Evolutionary conservation across 2,113 vertebrate genomes (phyloP).

Genomic region (Scophthalmus maximus): DNA sequence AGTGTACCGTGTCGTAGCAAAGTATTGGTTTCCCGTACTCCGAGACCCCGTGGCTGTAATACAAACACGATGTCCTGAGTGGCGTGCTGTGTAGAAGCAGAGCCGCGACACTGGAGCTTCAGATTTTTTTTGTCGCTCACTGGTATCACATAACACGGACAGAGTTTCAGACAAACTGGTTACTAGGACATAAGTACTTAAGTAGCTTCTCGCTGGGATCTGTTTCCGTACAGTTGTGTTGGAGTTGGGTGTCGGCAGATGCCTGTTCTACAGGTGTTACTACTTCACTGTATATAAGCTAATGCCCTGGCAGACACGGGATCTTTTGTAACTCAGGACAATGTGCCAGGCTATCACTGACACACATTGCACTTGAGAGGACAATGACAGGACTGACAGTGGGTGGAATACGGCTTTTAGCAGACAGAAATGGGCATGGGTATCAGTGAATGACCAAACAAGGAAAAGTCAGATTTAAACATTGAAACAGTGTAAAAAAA

Average conservation of each 20-base stretch:
- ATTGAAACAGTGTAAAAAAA: not conserved
- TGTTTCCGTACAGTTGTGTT: conserved; percentile 31
- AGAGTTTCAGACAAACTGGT: conserved; percentile 62
- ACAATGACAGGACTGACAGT: conserved; percentile 23
- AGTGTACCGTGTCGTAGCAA: conserved; percentile 41
- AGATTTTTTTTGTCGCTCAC: conserved; percentile 61
- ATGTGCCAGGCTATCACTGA: conserved; percentile 55
- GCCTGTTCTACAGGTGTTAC: conserved; percentile 68
- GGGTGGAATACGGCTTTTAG: conserved; percentile 9
- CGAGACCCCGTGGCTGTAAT: conserved; percentile 56
- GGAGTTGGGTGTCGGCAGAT: conserved; percentile 60
- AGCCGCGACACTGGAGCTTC: conserved; percentile 45
- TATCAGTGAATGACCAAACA: not conserved
- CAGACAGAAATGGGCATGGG: not conserved
- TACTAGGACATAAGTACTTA: conserved; percentile 52
- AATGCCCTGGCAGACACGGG: conserved; percentile 37
- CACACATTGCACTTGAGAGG: conserved; percentile 32
- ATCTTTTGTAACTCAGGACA: conserved; percentile 59
- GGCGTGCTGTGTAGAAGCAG: conserved; percentile 41
- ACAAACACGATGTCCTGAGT: conserved; percentile 59
- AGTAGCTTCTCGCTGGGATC: conserved; percentile 59
- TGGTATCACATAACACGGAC: conserved; percentile 51
- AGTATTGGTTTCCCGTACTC: conserved; percentile 34
- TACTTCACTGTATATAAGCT: conserved; percentile 57
- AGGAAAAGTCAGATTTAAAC: not conserved